Conservation (phyloP, 2,888 invertebrate species). For the Cephalotes varians region DNA sequence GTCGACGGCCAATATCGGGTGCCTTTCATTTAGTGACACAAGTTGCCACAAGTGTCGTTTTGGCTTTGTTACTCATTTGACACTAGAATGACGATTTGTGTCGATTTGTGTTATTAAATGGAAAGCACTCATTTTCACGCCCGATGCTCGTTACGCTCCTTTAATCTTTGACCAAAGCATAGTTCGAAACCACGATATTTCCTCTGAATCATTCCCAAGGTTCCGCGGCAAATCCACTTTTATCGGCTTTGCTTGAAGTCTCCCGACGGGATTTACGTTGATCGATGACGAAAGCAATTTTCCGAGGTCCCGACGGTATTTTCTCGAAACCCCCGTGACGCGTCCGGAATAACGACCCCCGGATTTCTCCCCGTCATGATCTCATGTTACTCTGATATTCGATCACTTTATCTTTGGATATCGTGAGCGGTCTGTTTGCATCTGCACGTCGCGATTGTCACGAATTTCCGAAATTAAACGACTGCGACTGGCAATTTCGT, state of each 20-base stretch:
- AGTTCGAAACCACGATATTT: background rate
- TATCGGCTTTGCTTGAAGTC: constrained; percentile 17
- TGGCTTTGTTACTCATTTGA: no score
- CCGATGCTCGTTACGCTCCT: background rate
- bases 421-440: background rate
- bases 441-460: background rate
- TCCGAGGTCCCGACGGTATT: background rate
- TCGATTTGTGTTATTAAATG: no score
- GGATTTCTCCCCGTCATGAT: background rate
- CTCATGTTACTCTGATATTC: background rate
- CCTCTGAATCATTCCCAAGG: constrained; percentile 41
- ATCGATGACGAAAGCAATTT: constrained; percentile 41
- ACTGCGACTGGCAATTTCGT: constrained; percentile 11
- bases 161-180: constrained; percentile 1
- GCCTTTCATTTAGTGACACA: no score
- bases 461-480: constrained; percentile 34
- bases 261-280: constrained; percentile 21
- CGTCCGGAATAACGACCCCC: constrained; percentile 22
- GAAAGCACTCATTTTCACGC: no score
- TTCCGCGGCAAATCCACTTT: constrained; percentile 16
- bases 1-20: background rate
- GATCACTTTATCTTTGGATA: constrained; percentile 24
- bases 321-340: background rate
- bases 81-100: no score
- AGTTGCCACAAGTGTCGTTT: no score